Base-by-base conservation (phyloP, 37 sponge, comb jelly and placozoan genomes). In the Tethya wilhelma region DNA sequence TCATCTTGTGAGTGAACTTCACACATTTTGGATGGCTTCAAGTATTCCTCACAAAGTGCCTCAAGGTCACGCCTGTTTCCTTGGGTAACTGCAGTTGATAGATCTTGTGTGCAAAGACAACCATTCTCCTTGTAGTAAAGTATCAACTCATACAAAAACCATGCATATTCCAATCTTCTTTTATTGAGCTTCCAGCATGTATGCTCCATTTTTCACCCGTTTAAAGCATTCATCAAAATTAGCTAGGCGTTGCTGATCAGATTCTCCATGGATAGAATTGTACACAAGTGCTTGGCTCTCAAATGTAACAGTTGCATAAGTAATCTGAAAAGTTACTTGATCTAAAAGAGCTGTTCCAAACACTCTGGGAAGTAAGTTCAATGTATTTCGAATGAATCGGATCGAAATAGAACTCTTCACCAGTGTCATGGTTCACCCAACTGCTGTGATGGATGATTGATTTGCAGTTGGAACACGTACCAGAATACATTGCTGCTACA, bases 241-340 rank as follows among this genome's bases (percentile, higher is more conserved):
- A 5, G 4, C 36, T 2, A 64, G 36, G 4, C 66, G 34, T 9
- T 4, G 19, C 32, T 31, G 5, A 31, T 64, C 66, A 34, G 3
- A 3, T 31, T 4, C 19, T 4, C 66, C 66, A 64, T 33, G 32
- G 4, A 4, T 33, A 4, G 66, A 64, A 2, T 2, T 64, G 66
- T 64, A 64, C 7, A 64, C 66, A 64, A 31, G 34, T 7, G 66
- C 66, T 31, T 64, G 66, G 36, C 66, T 64, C 31, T 64, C 66
- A 64, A 64, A 64, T 3, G 66, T 64, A 29, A 31, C 66, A 64
- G 34, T 2, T 9, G 34, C 66, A 33, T 64, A 34, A 5, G 32
- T 34, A 4, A 64, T 64, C 66, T 64, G 66, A 4, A 33, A 29
- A 19, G 66, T 64, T 2, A 64, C 66, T 32, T 64, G 66, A 4